phyloP scores from a whole-genome alignment of 2,888 invertebrate species.

The Digitonthophagus gazella region DNA sequence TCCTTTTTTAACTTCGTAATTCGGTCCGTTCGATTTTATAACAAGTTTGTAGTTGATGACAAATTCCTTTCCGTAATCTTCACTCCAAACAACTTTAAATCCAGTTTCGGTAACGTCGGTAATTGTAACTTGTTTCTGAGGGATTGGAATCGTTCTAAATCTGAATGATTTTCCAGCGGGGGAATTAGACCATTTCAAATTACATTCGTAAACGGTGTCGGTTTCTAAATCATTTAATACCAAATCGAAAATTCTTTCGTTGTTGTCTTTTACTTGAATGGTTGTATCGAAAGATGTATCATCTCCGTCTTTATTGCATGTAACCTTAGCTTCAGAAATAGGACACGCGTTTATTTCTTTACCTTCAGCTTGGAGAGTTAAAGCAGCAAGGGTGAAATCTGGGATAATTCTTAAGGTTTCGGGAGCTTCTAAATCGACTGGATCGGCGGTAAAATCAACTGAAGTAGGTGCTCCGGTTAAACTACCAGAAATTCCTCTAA shows the following conservation, averaged over 20 bases:
- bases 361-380: conserved; percentile 19
- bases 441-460: not conserved
- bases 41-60: conserved; percentile 9
- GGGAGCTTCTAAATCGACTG: conserved; percentile 11
- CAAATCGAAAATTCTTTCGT: conserved; percentile 8
- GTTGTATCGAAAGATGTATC: not conserved
- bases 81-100: conserved; percentile 21
- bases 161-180: conserved; percentile 11
- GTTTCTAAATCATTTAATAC: conserved; percentile 7
- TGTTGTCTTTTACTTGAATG: conserved; percentile 5
- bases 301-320: conserved; percentile 10
- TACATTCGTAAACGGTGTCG: conserved; percentile 22
- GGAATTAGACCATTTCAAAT: conserved; percentile 16
- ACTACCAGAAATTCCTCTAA: conserved; percentile 5
- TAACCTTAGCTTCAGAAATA: conserved; percentile 8
- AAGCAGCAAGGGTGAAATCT: conserved; percentile 4
- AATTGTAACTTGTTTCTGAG: conserved; percentile 12
- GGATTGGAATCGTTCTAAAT: conserved; percentile 22
- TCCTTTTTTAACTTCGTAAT: conserved; percentile 6
- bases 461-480: not conserved
- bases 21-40: conserved; percentile 15
- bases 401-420: conserved; percentile 12
- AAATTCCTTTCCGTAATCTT: conserved; percentile 21
- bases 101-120: conserved; percentile 6
- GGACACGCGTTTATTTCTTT: conserved; percentile 12